These are phyloP conservation scores for Drosophila ustulata DNA, from an alignment of 2,888 invertebrate genomes.

Conservation along the genomic window DNA sequence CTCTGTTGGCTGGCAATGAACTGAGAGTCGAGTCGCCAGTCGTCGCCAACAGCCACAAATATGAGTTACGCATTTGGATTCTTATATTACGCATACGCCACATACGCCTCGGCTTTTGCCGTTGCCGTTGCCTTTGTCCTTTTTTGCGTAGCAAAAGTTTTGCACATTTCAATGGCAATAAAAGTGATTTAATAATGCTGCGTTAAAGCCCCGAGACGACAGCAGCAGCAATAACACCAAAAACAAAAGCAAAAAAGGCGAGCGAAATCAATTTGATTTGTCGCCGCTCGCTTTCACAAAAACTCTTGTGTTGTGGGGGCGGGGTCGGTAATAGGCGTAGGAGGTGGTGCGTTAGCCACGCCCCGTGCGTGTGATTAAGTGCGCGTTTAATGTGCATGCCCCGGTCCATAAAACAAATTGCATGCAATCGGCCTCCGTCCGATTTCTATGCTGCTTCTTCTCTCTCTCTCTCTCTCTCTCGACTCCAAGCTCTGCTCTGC, in stretches of 20 bases:
- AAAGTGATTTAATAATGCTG: conserved; percentile 78
- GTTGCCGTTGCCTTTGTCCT: conserved; percentile 17
- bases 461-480: conserved; percentile 2
- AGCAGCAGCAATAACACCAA: conserved; percentile 34
- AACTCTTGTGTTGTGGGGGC: background rate
- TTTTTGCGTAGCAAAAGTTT: conserved; percentile 56
- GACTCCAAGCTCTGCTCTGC: background rate
- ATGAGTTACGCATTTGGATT: conserved; percentile 58
- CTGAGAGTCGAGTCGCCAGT: conserved; percentile 34
- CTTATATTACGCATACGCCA: conserved; percentile 67
- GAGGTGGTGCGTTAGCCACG: conserved; percentile 42
- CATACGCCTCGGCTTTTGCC: conserved; percentile 3
- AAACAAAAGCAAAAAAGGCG: conserved; percentile 31
- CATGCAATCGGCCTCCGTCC: conserved; percentile 66
- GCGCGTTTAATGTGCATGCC: conserved; percentile 76
- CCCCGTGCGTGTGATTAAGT: conserved; percentile 76
- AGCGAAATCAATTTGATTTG: conserved; percentile 77
- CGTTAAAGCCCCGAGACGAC: conserved; percentile 55
- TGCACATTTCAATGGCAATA: conserved; percentile 78
- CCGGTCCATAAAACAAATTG: conserved; percentile 76
- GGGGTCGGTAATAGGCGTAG: background rate
- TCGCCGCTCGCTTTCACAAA: conserved; percentile 45
- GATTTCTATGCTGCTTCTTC: conserved; percentile 1
- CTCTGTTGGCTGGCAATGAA: conserved; percentile 37
- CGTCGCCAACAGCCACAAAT: conserved; percentile 49